Conservation (phyloP, 2,888 invertebrate genomes). For the Hymenopus coronatus region DNA sequence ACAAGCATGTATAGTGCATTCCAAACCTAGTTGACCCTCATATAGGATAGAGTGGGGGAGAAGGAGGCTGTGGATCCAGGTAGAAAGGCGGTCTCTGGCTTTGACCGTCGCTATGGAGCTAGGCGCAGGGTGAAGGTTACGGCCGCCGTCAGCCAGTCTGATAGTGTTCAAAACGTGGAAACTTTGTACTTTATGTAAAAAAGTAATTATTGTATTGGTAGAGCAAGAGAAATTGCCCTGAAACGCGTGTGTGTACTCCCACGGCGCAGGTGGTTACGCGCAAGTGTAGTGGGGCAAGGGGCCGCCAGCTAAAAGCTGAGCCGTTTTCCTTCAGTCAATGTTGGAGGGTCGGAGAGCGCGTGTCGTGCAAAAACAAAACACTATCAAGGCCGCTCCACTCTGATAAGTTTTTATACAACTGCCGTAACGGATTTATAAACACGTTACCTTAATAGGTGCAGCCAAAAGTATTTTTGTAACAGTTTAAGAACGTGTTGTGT, state of each 20-base stretch:
- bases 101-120: too few species aligned
- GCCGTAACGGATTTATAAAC: neutral
- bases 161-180: neutral
- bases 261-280: conserved; percentile 17
- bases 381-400: neutral
- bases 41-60: too few species aligned
- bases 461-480: neutral
- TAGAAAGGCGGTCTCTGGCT: too few species aligned
- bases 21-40: too few species aligned
- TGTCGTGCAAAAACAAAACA: neutral
- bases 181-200: neutral
- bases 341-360: neutral
- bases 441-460: neutral
- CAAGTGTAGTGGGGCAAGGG: neutral
- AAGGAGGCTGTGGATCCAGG: too few species aligned
- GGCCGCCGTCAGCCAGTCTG: too few species aligned
- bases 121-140: neutral
- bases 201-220: neutral
- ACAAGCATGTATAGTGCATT: too few species aligned
- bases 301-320: neutral
- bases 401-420: neutral
- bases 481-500: neutral
- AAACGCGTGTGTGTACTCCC: neutral
- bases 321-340: conserved; percentile 12
- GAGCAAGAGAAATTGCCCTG: neutral